Evolutionary conservation across 2,888 invertebrate species (phyloP), one percentile per base, ranked within the genome.

Genomic region (Panopea generosa): DNA sequence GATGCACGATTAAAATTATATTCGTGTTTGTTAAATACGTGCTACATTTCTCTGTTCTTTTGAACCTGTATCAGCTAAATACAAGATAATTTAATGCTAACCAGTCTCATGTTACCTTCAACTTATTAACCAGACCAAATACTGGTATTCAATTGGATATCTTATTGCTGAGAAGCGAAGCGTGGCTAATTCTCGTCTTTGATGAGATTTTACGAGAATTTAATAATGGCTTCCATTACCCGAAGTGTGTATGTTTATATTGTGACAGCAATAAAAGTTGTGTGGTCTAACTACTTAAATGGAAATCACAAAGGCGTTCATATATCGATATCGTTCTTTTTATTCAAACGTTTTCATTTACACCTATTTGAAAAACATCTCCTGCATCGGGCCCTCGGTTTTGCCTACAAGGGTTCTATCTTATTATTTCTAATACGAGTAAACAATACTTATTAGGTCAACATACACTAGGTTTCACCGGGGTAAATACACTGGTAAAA

Each of bases 181-280:
- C 74, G 74, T 57, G 59, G n/a, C 56, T 67, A 56, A 74, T 57
- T 59, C 52, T 63, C 73, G 67, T 57, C 50, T 63, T 69, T 68
- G 63, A 63, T 43, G 65, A 55, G 55, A 57, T 47, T 77, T 77
- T 72, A 77, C 47, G 63, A 62, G 68, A 62, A 43, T 66, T 67
- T 77, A 56, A 77, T 77, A 43, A 68, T 62, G 47, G 67, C 53
- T 59, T 68, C 63, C 53, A 60, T 77, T 77, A 63, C 52, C 61
- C 16, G 33, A 33, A 33, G 33, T 33, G 33, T 33, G 33, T 33
- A 33, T 69, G 43, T 71, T 65, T 59, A 57, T 55, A 65, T 52
- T 52, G 55, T 49, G 47, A 38, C 59, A 40, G 24, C 59, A 72
- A 66, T 66, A 66, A 66, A 66, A 45, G 60, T 29, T 66, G 72